Conservation (phyloP, 2,888 invertebrate species). For the Eurois occulta region DNA sequence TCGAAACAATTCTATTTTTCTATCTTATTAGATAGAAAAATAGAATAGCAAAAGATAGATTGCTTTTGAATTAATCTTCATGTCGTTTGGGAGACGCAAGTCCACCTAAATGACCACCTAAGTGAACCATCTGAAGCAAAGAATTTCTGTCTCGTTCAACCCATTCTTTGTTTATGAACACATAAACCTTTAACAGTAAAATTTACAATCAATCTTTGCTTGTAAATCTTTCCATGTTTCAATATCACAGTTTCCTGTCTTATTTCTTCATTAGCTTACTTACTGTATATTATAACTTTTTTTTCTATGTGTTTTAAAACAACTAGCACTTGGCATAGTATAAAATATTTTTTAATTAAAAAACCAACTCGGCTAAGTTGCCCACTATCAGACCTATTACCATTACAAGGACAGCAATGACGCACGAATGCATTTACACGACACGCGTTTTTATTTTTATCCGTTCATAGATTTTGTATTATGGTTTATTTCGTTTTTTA, state of each 20-base stretch:
- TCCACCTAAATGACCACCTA: too few relatives aligned
- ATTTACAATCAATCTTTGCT: background rate
- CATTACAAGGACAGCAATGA: constrained; percentile 55
- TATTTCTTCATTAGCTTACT: background rate
- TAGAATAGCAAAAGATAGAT: too few relatives aligned
- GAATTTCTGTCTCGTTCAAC: background rate
- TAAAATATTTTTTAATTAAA: background rate
- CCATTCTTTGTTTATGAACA: too few relatives aligned
- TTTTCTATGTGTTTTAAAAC: background rate
- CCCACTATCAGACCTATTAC: constrained; percentile 22
- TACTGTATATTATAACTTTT: background rate
- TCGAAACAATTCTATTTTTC: too few relatives aligned
- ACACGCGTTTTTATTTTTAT: constrained; percentile 27
- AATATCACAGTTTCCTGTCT: background rate
- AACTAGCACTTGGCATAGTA: background rate
- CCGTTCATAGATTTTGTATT: constrained; percentile 20
- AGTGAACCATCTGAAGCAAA: background rate
- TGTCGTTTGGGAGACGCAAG: background rate
- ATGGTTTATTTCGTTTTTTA: constrained; percentile 6
- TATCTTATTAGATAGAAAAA: too few relatives aligned
- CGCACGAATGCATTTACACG: constrained; percentile 53
- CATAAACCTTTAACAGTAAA: background rate
- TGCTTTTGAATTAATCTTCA: background rate
- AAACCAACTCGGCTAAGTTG: background rate
- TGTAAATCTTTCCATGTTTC: background rate